Base-by-base conservation (phyloP, 2,797 vertebrate genomes). In the Eulemur coronatus region DNA sequence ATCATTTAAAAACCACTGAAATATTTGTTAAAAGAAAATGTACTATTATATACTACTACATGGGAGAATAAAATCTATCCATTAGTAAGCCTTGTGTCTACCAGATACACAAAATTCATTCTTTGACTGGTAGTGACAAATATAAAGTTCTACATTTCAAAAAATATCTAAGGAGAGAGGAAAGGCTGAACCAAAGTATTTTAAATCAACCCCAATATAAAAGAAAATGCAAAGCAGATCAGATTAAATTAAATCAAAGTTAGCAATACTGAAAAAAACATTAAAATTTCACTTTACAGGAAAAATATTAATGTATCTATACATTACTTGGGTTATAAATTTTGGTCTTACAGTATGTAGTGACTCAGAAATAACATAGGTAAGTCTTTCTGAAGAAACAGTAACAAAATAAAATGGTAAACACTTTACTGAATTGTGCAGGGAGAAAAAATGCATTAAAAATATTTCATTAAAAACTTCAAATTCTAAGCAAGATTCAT, bases 401-500 rank as follows among this genome's bases (percentile, higher is more conserved):
- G 9, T 91, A 75, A 93, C 12, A 91, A 93, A 89, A 84, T 80
- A 82, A 96, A 87, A 88, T 33, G 7, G n/a, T 55, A 33, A 79
- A 70, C 12, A 50, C 15, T 59, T 61, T 50, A 63, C 11, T 84
- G 50, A 96, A 89, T 75, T 79, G 92, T 11, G 24, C 28, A 92
- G n/a, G 33, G 67, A 73, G 38, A 85, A 96, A 95, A 93, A 76
- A 80, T 33, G 10, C 35, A 59, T 33, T 76, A 69, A 57, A 91
- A 85, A 86, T 78, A 8, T 20, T 95, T 80, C 65, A 87, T 70
- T 94, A 65, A 38, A 96, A 92, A 63, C 22, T 24, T 96, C 59
- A 96, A 91, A 95, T n/a, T 93, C 63, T 78, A 94, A 88, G 38
- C 26, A 91, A 89, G 55, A 95, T 63, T 96, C n/a, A 57, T 84